These are phyloP conservation scores for Pedetes capensis DNA, from an alignment of 2,113 vertebrate genomes.

Conservation along the genomic window DNA sequence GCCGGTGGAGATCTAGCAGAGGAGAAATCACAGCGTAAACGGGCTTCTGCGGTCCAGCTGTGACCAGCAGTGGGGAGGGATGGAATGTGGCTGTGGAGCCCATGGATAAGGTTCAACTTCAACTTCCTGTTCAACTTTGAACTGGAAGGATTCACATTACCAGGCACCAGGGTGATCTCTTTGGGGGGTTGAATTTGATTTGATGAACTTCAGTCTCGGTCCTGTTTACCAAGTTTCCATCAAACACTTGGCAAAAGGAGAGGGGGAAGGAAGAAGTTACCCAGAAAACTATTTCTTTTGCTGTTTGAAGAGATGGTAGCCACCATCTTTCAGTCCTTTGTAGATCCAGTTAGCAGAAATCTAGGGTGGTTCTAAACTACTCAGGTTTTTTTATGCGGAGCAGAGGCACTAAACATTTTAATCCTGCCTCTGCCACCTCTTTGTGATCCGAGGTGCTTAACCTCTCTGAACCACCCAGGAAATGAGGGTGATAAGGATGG, in stretches of 20 bases:
- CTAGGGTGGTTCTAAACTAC: background rate
- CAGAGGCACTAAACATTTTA: background rate
- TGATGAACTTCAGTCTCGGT: background rate
- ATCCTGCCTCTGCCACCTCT: background rate
- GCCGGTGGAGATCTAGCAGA: background rate
- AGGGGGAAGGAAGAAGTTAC: background rate
- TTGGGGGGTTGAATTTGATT: background rate
- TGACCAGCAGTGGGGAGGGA: constrained; percentile 61
- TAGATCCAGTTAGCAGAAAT: background rate
- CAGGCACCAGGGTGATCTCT: background rate
- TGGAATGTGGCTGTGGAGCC: constrained; percentile 57
- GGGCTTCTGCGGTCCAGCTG: constrained; percentile 69
- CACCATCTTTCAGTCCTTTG: background rate
- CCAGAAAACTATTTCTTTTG: background rate
- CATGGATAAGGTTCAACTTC: constrained; percentile 34
- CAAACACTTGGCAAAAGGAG: background rate
- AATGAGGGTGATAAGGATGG: background rate
- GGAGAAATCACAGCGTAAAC: constrained; percentile 66
- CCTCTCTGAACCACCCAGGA: background rate
- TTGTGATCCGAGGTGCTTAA: background rate
- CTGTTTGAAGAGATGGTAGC: background rate
- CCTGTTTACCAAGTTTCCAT: background rate
- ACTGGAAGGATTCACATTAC: constrained; percentile 53
- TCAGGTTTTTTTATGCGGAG: rapidly evolving
- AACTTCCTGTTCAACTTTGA: constrained; percentile 67